These are phyloP conservation scores for Tinamus major DNA, from an alignment of 2,797 vertebrate species.

Conservation along the genomic window DNA sequence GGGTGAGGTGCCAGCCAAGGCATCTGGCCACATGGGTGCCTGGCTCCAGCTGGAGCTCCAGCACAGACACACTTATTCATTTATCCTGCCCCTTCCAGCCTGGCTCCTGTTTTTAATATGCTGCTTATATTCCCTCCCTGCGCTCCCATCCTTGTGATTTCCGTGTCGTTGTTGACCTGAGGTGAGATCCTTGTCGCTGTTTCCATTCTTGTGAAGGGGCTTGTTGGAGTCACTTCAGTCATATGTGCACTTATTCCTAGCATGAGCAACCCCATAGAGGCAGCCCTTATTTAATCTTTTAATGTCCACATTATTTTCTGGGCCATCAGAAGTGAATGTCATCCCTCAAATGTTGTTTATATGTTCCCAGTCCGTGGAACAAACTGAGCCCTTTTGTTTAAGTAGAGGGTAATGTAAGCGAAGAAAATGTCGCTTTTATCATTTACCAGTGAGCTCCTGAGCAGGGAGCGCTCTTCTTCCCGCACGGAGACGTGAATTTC, in stretches of 20 bases:
- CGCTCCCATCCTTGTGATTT: not conserved
- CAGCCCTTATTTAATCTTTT: not conserved
- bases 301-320: slow-evolving; percentile 1
- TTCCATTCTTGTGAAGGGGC: not conserved
- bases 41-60: too few species aligned
- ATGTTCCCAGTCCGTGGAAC: not conserved
- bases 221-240: not conserved
- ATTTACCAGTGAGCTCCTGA: slow-evolving; percentile 10
- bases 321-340: rapidly evolving
- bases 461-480: slow-evolving; percentile 31
- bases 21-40: not conserved
- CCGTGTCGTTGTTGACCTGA: rapidly evolving
- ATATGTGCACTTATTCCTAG: not conserved
- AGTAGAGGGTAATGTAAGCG: slow-evolving; percentile 47
- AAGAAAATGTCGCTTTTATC: slow-evolving; percentile 47
- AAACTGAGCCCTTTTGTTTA: slow-evolving; percentile 34
- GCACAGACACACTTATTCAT: not conserved
- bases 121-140: not conserved
- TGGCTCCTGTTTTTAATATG: not conserved
- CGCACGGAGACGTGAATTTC: not conserved
- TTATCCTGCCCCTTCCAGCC: not conserved
- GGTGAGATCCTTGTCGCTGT: not conserved
- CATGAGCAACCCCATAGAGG: not conserved
- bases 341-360: not conserved
- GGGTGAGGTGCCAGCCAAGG: not conserved